Conservation (phyloP, 2,113 vertebrate species). For the Jaculus jaculus region DNA sequence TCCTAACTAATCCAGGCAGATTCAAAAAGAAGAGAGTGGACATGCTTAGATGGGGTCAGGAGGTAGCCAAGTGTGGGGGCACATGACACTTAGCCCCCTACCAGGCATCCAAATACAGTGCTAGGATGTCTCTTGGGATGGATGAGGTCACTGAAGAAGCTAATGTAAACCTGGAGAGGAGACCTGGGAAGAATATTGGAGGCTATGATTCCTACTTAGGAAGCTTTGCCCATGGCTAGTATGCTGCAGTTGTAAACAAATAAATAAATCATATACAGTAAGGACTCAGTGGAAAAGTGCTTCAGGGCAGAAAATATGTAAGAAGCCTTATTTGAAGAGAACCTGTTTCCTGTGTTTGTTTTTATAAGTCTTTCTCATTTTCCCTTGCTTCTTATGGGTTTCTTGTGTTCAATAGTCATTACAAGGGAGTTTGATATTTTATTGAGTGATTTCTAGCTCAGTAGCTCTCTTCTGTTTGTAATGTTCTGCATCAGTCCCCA, state of each 20-base stretch:
- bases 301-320: constrained; percentile 36
- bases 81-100: rapidly evolving
- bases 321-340: constrained; percentile 36
- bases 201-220: background rate
- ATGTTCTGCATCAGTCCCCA: background rate
- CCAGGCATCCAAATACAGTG: background rate
- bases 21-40: background rate
- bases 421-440: constrained; percentile 55
- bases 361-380: constrained; percentile 27
- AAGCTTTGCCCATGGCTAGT: background rate
- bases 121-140: background rate
- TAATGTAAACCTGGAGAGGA: background rate
- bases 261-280: background rate
- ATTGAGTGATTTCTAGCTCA: constrained; percentile 52
- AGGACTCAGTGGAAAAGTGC: background rate
- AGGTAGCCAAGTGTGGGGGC: background rate
- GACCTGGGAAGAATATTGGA: background rate
- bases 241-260: constrained; percentile 37
- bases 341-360: background rate
- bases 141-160: rapidly evolving
- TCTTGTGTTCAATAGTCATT: background rate
- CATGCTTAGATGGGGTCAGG: background rate
- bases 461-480: background rate
- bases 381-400: background rate
- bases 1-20: background rate